Base-by-base conservation (phyloP, 2,113 vertebrate genomes). In the Aptenodytes patagonicus region DNA sequence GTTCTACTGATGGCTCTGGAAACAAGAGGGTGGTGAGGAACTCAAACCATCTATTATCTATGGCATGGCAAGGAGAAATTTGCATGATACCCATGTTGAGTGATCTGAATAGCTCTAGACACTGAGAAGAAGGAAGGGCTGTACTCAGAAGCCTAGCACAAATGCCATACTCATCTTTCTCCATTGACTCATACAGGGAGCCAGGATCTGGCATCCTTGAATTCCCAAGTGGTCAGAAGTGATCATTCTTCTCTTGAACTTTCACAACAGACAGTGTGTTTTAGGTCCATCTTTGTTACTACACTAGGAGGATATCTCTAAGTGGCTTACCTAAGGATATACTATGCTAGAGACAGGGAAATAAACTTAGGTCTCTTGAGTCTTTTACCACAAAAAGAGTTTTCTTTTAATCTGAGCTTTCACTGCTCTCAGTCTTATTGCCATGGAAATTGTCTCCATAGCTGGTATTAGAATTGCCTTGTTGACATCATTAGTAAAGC, bases 401-500 rank as follows among this genome's bases (percentile, higher is more conserved):
- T 93, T 90, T 92, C 46, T 83, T 68, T 76, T 47, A 60, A 64
- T 47, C 44, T 36, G 28, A 51, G 10, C 38, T 44, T 92, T 89
- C 64, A 31, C 34, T 54, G 32, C 38, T 68, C 25, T 76, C 44
- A 55, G 32, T 65, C 49, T 73, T 55, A 80, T 60, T 93, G 78
- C 42, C 81, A 62, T 57, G 58, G 94, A 77, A 87, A 73, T 92
- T 51, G 91, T 83, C 90, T 91, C 83, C 52, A 31, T 70, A 76
- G 75, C 34, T 89, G 54, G 54, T 29, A 77, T 47, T 76, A 64
- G 78, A 88, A 76, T 87, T 95, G 78, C 54, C 72, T 94, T 87
- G 69, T 95, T 97, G 96, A 82, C 91, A 95, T 88, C 71, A 47
- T 90, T 96, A 87, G 64, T 62, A 90, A 78, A 91, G 75, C 28